Evolutionary conservation across 2,113 vertebrate genomes (phyloP).

Genomic region (Alligator sinensis): DNA sequence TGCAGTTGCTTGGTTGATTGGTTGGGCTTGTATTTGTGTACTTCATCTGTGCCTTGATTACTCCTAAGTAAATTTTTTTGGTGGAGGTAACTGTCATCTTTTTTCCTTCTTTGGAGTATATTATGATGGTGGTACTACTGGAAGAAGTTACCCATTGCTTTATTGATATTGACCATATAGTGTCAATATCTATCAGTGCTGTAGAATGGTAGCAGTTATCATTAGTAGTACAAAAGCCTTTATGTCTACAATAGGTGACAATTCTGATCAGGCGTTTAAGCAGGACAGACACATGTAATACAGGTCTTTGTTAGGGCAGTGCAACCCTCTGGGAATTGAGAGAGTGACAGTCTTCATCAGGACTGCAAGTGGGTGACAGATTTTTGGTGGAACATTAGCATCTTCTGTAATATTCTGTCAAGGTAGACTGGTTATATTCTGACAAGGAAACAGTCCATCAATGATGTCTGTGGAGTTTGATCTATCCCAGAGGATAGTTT

Average conservation of each 20-base stretch:
- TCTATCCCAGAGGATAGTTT: constrained; percentile 41
- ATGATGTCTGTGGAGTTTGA: constrained; percentile 23
- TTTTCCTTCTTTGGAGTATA: background rate
- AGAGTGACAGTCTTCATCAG: background rate
- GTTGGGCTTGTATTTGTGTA: background rate
- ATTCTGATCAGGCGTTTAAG: constrained; percentile 49
- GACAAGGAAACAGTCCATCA: constrained; percentile 20
- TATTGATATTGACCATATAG: background rate
- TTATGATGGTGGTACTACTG: background rate
- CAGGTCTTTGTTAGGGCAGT: constrained; percentile 1
- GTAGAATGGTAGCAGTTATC: background rate
- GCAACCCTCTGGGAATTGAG: background rate
- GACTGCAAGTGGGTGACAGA: background rate
- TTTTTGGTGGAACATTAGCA: background rate
- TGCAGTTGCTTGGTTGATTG: background rate
- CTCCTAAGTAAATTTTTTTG: background rate
- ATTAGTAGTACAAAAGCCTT: background rate
- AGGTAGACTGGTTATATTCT: constrained; percentile 9
- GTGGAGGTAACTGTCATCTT: background rate
- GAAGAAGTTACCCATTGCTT: background rate
- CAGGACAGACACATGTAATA: background rate
- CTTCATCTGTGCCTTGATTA: background rate
- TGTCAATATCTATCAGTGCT: constrained; percentile 4
- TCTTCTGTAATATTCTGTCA: background rate
- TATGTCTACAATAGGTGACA: background rate